A percentile compares a stretch with the other conserved stretches of the same genome.
These are phyloP conservation scores for Synanthedon andrenaeformis DNA, from an alignment of 2,888 invertebrate species.

Conservation along the genomic window DNA sequence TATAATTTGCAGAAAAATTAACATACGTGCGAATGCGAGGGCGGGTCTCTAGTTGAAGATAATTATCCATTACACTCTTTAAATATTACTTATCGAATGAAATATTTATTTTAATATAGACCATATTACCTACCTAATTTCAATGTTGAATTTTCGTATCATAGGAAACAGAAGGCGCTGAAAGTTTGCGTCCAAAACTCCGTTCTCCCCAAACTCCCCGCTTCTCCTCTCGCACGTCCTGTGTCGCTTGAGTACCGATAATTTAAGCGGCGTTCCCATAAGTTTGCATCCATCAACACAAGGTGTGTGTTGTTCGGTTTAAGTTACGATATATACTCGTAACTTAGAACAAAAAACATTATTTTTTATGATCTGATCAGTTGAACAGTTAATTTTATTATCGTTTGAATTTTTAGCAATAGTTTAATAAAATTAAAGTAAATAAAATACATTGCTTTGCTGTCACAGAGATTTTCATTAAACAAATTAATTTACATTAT, in stretches of 20 bases:
- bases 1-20: too few relatives aligned
- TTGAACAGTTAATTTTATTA: background rate
- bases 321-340: constrained; percentile 6
- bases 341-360: background rate
- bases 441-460: too few relatives aligned
- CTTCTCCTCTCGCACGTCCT: constrained; percentile 3
- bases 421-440: too few relatives aligned
- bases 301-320: constrained; percentile 24
- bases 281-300: constrained; percentile 41
- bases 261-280: constrained; percentile 43
- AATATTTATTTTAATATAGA: background rate
- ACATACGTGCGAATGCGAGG: too few relatives aligned
- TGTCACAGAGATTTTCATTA: too few relatives aligned
- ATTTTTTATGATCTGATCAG: background rate
- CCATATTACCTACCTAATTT: background rate
- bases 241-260: constrained; percentile 31
- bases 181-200: constrained; percentile 23
- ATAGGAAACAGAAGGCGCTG: constrained; percentile 14
- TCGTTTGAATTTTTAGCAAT: too few relatives aligned
- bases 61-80: too few relatives aligned
- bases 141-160: constrained; percentile 11
- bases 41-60: too few relatives aligned
- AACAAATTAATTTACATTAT: too few relatives aligned
- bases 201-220: background rate
- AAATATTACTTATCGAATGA: too few relatives aligned